Percentiles rank a stretch among this genome's conserved stretches.
Conservation (phyloP, 1,140 invertebrate genomes). For the Nymphalis io region DNA sequence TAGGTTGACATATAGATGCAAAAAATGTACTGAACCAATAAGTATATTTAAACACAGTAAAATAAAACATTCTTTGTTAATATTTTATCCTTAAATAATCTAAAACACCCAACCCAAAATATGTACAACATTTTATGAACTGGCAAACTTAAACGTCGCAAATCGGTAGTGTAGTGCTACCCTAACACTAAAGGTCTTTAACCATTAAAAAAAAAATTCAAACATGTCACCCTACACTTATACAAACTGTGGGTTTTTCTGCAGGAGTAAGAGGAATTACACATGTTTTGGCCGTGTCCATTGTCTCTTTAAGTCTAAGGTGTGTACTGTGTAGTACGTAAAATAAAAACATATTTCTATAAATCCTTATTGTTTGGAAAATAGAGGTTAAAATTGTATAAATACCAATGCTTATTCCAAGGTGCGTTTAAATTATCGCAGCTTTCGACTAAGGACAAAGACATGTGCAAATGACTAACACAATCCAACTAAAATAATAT, state of each 20-base stretch:
- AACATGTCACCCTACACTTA: background rate
- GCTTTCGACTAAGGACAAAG: slow-evolving; percentile 64
- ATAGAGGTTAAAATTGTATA: slow-evolving; percentile 6
- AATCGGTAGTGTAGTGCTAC: background rate
- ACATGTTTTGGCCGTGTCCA: slow-evolving; percentile 6
- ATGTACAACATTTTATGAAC: no score
- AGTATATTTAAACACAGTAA: no score
- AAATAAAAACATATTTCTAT: background rate
- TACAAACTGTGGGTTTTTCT: slow-evolving; percentile 11
- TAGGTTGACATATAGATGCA: no score
- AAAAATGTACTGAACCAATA: no score
- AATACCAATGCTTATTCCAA: background rate
- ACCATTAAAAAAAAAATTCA: background rate
- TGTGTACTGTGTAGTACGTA: slow-evolving; percentile 7
- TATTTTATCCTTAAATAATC: no score
- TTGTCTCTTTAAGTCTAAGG: background rate
- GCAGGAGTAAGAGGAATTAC: slow-evolving; percentile 22
- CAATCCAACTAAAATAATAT: slow-evolving; percentile 48
- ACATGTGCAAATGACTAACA: slow-evolving; percentile 61
- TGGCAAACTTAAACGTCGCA: background rate
- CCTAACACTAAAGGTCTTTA: background rate
- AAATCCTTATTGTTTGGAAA: background rate
- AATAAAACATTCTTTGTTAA: no score
- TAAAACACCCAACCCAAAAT: no score
- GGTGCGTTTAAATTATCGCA: slow-evolving; percentile 38